phyloP scores from a whole-genome alignment of 2,888 invertebrate species.

The Andrena haemorrhoa region DNA sequence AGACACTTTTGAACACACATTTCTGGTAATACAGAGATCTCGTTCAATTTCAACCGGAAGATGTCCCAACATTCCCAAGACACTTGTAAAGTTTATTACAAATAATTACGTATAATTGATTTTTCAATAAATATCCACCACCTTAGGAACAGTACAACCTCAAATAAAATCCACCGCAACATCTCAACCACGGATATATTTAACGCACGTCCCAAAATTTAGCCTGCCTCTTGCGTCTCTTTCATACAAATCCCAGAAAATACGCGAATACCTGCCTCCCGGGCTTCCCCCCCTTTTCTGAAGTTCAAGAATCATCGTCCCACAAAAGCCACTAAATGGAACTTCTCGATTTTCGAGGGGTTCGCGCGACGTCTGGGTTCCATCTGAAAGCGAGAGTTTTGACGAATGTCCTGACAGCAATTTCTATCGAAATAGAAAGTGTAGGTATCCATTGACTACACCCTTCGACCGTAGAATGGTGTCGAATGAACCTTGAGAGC shows the following conservation, averaged over 20 bases:
- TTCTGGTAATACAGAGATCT: too few relatives aligned
- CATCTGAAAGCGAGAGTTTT: conserved; percentile 11
- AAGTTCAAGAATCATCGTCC: conserved; percentile 29
- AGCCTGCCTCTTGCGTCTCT: conserved; percentile 32
- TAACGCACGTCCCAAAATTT: conserved; percentile 21
- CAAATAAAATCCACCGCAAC: not conserved
- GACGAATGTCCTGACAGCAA: conserved; percentile 32
- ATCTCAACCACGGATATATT: not conserved
- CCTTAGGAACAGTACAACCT: too few relatives aligned
- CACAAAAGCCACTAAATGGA: conserved; percentile 42
- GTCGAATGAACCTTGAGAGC: conserved; percentile 27
- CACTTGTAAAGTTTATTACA: too few relatives aligned
- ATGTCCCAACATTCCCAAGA: too few relatives aligned
- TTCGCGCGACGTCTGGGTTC: conserved; percentile 4
- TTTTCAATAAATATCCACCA: too few relatives aligned
- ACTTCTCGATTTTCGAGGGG: conserved; percentile 38
- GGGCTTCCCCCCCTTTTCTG: conserved; percentile 1
- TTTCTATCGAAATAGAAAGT: conserved; percentile 15
- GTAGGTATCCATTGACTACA: conserved; percentile 22
- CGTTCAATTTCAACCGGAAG: too few relatives aligned
- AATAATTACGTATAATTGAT: too few relatives aligned
- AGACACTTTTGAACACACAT: too few relatives aligned
- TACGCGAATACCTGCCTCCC: not conserved
- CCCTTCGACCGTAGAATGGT: not conserved
- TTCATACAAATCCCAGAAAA: conserved; percentile 33